Evolutionary conservation across 2,888 invertebrate species (phyloP), one percentile per base, ranked within the genome.

Genomic region (Laothoe populi): DNA sequence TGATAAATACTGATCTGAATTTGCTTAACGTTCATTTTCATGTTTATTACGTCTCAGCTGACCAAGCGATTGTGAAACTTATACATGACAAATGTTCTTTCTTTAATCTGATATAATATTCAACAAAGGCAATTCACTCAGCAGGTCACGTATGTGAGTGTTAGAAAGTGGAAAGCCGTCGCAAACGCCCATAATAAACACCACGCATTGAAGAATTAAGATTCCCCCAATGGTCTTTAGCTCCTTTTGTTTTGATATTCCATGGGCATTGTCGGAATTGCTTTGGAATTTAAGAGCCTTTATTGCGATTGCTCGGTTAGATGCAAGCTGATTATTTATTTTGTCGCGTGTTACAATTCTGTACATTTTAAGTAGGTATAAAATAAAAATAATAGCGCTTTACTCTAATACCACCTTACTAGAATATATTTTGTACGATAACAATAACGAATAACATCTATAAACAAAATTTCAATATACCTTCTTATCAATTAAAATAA

Each of bases 141-240:
- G 8, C 62, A n/a, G 38, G 58, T 48, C 58, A 58, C 62, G 62
- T 62, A 48, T 26, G 8, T 64, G 68, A 63, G 68, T 72, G 69
- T 60, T 82, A 82, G 83, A 84, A 83, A 83, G 83, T 83, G 61
- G 75, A 83, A 84, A 83, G 82, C 78, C 72, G 74, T 66, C 62
- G 63, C 66, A 67, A 61, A 75, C 67, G 73, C 74, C 75, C 74
- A 78, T 77, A 78, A 67, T 73, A 82, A 83, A 78, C 71, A 68
- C 63, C 64, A 65, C 68, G 72, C 68, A 62, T 68, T 73, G 73
- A 71, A 70, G 75, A 72, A 70, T 74, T 67, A 74, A 74, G 65
- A 68, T 66, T 68, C 59, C 44, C 49, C 53, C 69, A 64, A 66
- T 65, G 66, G 61, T 48, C 59, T 64, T 67, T 68, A 46, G 48